Conservation (phyloP, 2,113 vertebrate species). For the Mionectes macconnelli region DNA sequence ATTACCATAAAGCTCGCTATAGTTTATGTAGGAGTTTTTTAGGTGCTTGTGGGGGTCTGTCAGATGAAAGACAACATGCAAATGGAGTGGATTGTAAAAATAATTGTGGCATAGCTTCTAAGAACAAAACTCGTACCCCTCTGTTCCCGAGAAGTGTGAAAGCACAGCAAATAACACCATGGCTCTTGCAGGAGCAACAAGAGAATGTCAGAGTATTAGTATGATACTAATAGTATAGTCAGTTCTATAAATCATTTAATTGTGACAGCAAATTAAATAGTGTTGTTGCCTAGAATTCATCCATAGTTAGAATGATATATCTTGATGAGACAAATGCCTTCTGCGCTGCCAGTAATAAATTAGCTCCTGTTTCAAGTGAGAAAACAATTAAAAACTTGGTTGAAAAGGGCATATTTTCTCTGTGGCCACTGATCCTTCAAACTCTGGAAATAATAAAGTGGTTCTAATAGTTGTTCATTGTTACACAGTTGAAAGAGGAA, state of each 20-base stretch:
- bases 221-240: conserved; percentile 4
- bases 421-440: conserved; percentile 54
- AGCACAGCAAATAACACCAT: not conserved
- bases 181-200: not conserved
- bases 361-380: conserved; percentile 58
- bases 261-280: conserved; percentile 48
- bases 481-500: conserved; percentile 47
- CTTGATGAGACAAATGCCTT: conserved; percentile 52
- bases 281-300: conserved; percentile 25
- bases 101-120: not conserved
- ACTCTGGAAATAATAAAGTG: conserved; percentile 50
- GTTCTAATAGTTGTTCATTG: conserved; percentile 61
- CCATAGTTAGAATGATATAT: conserved; percentile 38
- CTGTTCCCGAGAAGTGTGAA: not conserved
- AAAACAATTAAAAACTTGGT: conserved; percentile 65
- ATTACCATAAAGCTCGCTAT: not conserved
- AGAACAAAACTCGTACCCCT: not conserved
- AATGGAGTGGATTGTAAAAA: not conserved
- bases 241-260: conserved; percentile 55
- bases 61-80: not conserved
- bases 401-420: conserved; percentile 61
- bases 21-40: not conserved
- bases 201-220: not conserved
- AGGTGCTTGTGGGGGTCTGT: not conserved
- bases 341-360: conserved; percentile 42